Percentiles rank a stretch among this genome's conserved stretches.
Evolutionary conservation across 1,140 invertebrate species (phyloP).

Genomic region (Coelopa frigida): DNA sequence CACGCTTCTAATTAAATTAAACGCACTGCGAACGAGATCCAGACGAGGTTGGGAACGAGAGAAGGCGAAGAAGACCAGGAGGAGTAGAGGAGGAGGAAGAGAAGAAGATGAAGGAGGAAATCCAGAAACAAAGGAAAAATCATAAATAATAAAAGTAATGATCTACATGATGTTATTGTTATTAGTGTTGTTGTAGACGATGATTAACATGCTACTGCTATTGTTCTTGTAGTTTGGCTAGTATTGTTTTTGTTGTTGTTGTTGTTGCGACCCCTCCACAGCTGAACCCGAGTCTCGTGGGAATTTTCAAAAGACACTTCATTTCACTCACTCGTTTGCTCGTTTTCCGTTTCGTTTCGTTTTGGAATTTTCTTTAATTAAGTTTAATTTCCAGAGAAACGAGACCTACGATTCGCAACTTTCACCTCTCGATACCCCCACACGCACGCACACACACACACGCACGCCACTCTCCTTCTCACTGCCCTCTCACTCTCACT

Average conservation of each 20-base stretch:
- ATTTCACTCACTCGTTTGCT: too few relatives aligned
- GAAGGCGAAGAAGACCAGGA: slow-evolving; percentile 4
- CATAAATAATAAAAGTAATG: neutral
- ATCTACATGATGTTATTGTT: slow-evolving; percentile 4
- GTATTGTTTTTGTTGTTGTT: too few relatives aligned
- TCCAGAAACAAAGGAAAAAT: slow-evolving; percentile 1
- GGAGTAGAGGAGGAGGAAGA: slow-evolving; percentile 2
- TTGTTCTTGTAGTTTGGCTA: neutral
- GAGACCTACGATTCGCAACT: neutral
- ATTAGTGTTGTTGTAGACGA: neutral
- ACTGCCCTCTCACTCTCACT: slow-evolving; percentile 9
- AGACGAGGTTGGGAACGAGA: slow-evolving; percentile 8
- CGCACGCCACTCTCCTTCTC: neutral
- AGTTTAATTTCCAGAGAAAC: slow-evolving; percentile 9
- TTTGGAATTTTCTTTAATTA: too few relatives aligned
- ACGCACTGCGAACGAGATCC: too few relatives aligned
- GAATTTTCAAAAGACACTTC: too few relatives aligned
- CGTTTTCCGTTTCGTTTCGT: neutral
- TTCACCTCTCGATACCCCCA: slow-evolving; percentile 1
- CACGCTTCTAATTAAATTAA: too few relatives aligned
- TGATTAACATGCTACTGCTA: slow-evolving; percentile 1
- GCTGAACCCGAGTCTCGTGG: too few relatives aligned
- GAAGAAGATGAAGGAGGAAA: neutral
- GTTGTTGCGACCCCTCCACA: too few relatives aligned
- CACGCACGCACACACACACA: neutral